Evolutionary conservation across 1,140 invertebrate genomes (phyloP).

Genomic region (Brachystomella parvula): DNA sequence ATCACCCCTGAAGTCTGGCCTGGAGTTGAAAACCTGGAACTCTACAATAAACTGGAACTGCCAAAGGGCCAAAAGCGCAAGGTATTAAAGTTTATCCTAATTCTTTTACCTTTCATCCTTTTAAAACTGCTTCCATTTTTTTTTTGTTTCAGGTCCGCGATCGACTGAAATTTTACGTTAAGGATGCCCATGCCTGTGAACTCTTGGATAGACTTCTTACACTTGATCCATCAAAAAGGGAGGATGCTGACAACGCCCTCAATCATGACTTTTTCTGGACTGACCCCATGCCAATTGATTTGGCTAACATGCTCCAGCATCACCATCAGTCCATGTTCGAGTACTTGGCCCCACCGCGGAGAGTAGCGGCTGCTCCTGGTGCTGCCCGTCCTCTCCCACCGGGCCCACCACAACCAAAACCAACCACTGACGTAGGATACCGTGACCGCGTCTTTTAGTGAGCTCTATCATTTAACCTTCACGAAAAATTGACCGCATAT

Average conservation of each 20-base stretch:
- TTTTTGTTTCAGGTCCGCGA: conserved; percentile 60
- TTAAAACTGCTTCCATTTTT: conserved; percentile 21
- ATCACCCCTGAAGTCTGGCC: conserved; percentile 93
- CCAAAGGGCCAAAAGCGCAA: conserved; percentile 85
- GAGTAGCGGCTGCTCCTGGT: conserved; percentile 44
- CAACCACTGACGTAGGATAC: not conserved
- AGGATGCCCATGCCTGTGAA: conserved; percentile 85
- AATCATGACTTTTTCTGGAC: conserved; percentile 99
- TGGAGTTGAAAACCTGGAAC: conserved; percentile 82
- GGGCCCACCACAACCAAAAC: not conserved
- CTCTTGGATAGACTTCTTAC: conserved; percentile 85
- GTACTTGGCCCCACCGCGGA: conserved; percentile 73
- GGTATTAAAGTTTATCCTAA: conserved; percentile 43
- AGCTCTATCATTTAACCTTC: no score
- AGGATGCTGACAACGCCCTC: conserved; percentile 82
- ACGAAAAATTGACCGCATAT: no score
- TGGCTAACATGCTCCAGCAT: conserved; percentile 86
- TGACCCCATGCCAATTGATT: conserved; percentile 86
- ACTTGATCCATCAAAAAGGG: conserved; percentile 82
- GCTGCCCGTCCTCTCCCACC: conserved; percentile 7
- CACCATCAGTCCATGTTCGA: conserved; percentile 95
- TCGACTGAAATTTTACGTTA: conserved; percentile 80
- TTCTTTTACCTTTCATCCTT: conserved; percentile 1
- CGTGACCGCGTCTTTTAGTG: conserved; percentile 18
- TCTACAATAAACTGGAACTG: conserved; percentile 85